Evolutionary conservation across 2,113 vertebrate genomes (phyloP).

Genomic region (Leptobrachium ailaonicum): DNA sequence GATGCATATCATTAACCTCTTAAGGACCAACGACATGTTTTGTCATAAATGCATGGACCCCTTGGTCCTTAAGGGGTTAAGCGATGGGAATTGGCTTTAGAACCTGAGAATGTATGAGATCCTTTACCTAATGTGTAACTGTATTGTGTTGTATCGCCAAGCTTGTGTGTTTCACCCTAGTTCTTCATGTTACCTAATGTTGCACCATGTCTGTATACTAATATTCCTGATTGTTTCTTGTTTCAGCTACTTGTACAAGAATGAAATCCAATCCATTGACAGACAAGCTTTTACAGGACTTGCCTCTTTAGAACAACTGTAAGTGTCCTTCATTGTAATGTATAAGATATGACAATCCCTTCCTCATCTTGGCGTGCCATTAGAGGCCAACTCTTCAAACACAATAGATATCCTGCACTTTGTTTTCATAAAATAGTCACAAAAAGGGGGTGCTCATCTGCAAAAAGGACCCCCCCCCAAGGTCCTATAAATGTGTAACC

Average conservation of each 20-base stretch:
- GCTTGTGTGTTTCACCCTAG: constrained; percentile 55
- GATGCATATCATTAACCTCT: no score
- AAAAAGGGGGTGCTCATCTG: no score
- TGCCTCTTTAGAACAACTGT: constrained; percentile 99
- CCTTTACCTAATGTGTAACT: not conserved
- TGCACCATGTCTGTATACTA: constrained; percentile 74
- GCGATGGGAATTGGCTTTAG: not conserved
- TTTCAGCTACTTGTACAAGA: constrained; percentile 99
- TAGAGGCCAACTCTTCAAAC: no score
- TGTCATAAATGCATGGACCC: no score
- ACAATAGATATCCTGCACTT: no score
- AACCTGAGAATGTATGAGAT: not conserved
- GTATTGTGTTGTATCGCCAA: constrained; percentile 52
- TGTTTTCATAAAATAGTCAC: no score
- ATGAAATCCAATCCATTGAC: constrained; percentile 99
- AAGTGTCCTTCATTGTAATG: constrained; percentile 77
- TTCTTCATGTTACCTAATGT: constrained; percentile 58
- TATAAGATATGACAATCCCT: no score
- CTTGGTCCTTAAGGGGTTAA: no score
- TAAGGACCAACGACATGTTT: no score
- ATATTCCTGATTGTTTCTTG: constrained; percentile 87
- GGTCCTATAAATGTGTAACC: no score
- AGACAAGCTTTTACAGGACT: constrained; percentile 99
- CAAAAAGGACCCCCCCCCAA: no score
- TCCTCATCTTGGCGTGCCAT: no score